phyloP scores from a whole-genome alignment of 2,113 vertebrate genomes.

The Panurus biarmicus region DNA sequence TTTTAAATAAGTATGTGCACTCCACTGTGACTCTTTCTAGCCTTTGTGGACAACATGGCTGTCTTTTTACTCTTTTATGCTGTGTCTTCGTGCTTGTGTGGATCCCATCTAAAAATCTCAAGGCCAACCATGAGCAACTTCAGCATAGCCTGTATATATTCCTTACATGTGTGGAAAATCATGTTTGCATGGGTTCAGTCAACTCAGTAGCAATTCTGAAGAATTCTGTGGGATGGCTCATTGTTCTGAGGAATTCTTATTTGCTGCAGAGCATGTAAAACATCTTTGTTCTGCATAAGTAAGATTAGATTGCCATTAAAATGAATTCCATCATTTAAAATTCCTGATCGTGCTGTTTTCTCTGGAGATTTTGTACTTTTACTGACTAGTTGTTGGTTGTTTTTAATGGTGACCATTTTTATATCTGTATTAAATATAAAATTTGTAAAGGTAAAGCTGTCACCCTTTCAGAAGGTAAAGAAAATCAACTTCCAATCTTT shows the following conservation, averaged over 20 bases:
- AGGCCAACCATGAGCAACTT: background rate
- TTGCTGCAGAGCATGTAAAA: background rate
- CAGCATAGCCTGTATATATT: background rate
- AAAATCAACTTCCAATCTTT: background rate
- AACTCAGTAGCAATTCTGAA: conserved; percentile 15
- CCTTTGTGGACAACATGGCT: accelerated
- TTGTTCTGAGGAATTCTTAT: background rate
- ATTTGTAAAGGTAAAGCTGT: background rate
- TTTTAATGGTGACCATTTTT: background rate
- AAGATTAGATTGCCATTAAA: background rate
- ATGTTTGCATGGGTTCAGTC: background rate
- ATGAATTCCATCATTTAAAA: background rate
- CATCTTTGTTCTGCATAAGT: background rate
- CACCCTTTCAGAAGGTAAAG: background rate
- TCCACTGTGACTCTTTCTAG: background rate
- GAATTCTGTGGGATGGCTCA: conserved; percentile 2
- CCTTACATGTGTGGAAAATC: conserved; percentile 14
- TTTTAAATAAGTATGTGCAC: background rate
- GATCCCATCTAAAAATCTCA: background rate
- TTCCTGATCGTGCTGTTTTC: background rate
- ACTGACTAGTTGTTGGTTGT: background rate
- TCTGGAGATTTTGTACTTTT: background rate
- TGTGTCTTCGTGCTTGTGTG: background rate
- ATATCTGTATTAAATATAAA: background rate
- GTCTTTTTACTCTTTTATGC: background rate